Evolutionary conservation across 2,888 invertebrate species (phyloP), one percentile per base, ranked within the genome.

Genomic region (Carpatolechia fugitivella): DNA sequence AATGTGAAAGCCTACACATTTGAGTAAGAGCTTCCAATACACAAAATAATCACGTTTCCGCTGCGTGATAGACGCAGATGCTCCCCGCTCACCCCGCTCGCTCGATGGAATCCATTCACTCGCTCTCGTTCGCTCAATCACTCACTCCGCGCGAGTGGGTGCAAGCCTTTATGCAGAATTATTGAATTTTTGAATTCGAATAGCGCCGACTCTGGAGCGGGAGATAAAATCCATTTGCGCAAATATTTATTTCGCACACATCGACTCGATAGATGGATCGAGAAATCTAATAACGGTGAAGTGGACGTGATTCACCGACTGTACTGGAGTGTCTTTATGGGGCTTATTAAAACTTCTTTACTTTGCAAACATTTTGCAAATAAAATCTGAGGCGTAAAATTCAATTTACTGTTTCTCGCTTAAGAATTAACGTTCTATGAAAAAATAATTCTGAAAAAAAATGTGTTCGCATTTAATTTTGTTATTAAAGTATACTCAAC

Each of bases 131-230:
- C 81, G 69, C 73, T 74, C 81, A 76, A 78, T 82, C 79, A 78
- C 74, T 81, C 77, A 79, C 66, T 68, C 68, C 60, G 65, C 72
- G 72, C 63, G 70, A 80, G 75, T 76, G 71, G 76, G 74, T 81
- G 81, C 82, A 81, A 65, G 72, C 70, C 77, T 81, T 80, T 80
- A 82, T 80, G 80, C 80, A 78, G 74, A 80, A 78, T 79, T 82
- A 83, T 83, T 82, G 80, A 81, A 79, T 82, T 82, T 78, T 72
- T 72, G 65, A 74, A 78, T 78, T 60, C 72, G 68, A 76, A 74
- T 73, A 74, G 69, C 71, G 66, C 61, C 63, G 65, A 66, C 69
- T 59, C 58, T 59, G 66, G 63, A 57, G 60, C 60, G 60, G 61
- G 63, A 63, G 68, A 75, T 77, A 75, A 74, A 77, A 78, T 78